A percentile compares a stretch with the other conserved stretches of the same genome.
These are phyloP conservation scores for Chelmon rostratus DNA, from an alignment of 2,797 vertebrate species.

Conservation along the genomic window DNA sequence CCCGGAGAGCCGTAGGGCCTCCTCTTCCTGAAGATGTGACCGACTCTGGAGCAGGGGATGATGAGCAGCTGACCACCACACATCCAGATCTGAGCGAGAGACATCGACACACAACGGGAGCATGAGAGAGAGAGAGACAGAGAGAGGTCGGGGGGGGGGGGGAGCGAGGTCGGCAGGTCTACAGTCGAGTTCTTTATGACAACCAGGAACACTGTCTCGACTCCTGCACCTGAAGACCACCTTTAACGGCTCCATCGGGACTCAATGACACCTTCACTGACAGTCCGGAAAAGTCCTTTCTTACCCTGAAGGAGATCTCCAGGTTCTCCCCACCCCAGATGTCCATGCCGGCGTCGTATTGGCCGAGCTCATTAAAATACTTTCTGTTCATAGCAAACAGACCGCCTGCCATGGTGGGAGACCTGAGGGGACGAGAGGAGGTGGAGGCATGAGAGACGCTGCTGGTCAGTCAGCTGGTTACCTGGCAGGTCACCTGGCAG, in stretches of 20 bases:
- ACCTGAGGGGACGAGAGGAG: slow-evolving; percentile 80
- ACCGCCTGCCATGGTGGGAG: slow-evolving; percentile 98
- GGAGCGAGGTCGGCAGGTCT: too few relatives aligned
- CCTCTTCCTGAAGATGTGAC: slow-evolving; percentile 97
- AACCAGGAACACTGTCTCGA: not conserved
- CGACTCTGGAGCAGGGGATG: slow-evolving; percentile 95
- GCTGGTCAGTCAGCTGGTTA: not conserved
- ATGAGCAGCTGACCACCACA: slow-evolving; percentile 95
- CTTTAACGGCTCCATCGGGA: not conserved
- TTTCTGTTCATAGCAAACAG: slow-evolving; percentile 95
- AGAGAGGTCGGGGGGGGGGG: not conserved
- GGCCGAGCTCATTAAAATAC: slow-evolving; percentile 94
- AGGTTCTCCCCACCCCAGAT: slow-evolving; percentile 99
- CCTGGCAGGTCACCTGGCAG: not conserved
- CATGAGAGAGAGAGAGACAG: not conserved
- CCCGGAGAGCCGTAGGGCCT: slow-evolving; percentile 95
- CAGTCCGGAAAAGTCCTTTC: not conserved
- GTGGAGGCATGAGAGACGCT: not conserved
- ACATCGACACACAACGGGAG: not conserved
- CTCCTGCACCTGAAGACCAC: not conserved
- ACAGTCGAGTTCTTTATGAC: not conserved
- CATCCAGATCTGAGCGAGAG: slow-evolving; percentile 94
- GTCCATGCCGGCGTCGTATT: slow-evolving; percentile 97
- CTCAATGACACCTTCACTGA: slow-evolving; percentile 4
- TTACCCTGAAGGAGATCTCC: slow-evolving; percentile 98